Base-by-base conservation (phyloP, 2,113 vertebrate species). In the Xerus inauris region DNA sequence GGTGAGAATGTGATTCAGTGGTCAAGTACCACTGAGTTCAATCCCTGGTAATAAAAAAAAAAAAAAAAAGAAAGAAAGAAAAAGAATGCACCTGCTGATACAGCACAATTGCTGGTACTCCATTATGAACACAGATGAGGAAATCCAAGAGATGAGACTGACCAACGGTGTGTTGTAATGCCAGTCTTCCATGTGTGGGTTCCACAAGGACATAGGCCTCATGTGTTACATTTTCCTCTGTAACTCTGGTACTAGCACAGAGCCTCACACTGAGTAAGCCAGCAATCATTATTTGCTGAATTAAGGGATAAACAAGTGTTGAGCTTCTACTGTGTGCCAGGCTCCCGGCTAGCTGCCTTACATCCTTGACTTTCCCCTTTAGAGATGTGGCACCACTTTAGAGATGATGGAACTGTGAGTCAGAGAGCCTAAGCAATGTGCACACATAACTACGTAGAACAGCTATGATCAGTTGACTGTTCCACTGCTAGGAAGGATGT, bases 111-210 rank as follows among this genome's bases (percentile, higher is more conserved):
- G 35, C 35, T 57, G 80, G 69, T 38, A 16, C 3, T 3, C 20
- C 5, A 13, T 80, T 12, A 20, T 6, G 64, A 30, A 73, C 40
- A 49, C 0, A 62, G 54, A 69, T 5, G 22, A 88, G 20, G 32
- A 85, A 35, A 82, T 14, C 1, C 0, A 54, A 19, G 3, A 5
- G 59, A 62, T 28, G 26, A 8, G 14, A 62, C 0, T 59, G 47
- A 42, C 26, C 26, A 49, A 17, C 1, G 51, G 6, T 1, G 8
- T 16, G 4, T 3, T 35, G 26, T 51, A 24, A 49, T 4, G 3
- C 19, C 62, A 11, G 1, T 16, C 32, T 64, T 54, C n/a, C 26
- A 49, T 28, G 9, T 49, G 16, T 1, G 28, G 10, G 16, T 30
- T 13, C n/a, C 28, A 11, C 6, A 20, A 71, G 16, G 14, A 30